These are phyloP conservation scores for Phengaris alcon DNA, from an alignment of 2,888 invertebrate species.

Conservation along the genomic window DNA sequence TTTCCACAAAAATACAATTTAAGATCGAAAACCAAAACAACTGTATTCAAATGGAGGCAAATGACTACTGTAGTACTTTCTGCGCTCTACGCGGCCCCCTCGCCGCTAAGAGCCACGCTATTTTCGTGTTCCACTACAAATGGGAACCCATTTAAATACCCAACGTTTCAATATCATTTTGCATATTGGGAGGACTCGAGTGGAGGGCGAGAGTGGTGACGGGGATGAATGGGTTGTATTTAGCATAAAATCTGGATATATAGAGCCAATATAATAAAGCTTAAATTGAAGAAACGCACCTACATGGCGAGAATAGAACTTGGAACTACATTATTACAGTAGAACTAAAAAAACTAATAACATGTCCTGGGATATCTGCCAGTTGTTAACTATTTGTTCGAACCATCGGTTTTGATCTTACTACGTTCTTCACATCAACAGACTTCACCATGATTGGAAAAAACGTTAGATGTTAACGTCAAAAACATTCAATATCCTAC, in stretches of 20 bases:
- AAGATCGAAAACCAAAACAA: neutral
- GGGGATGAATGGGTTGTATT: neutral
- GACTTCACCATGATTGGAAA: too few relatives aligned
- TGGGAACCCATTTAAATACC: constrained; percentile 79
- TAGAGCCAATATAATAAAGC: neutral
- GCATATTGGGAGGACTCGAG: constrained; percentile 21
- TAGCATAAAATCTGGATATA: constrained; percentile 1
- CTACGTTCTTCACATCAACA: too few relatives aligned
- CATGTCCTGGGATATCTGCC: too few relatives aligned
- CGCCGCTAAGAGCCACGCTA: constrained; percentile 77
- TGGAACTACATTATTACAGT: too few relatives aligned
- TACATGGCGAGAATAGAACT: too few relatives aligned
- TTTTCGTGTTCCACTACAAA: constrained; percentile 80
- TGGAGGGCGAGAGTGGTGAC: neutral
- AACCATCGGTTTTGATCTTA: too few relatives aligned
- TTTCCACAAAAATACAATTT: too few relatives aligned
- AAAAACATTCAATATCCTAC: too few relatives aligned
- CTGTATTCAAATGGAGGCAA: neutral
- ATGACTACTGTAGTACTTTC: constrained; percentile 52
- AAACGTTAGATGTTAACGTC: too few relatives aligned
- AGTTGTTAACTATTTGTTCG: too few relatives aligned
- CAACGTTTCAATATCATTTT: constrained; percentile 67
- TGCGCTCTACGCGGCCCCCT: constrained; percentile 64
- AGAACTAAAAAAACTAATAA: too few relatives aligned
- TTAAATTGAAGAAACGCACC: neutral